Conservation (phyloP, 2,113 vertebrate genomes). For the Aramus guarauna region DNA sequence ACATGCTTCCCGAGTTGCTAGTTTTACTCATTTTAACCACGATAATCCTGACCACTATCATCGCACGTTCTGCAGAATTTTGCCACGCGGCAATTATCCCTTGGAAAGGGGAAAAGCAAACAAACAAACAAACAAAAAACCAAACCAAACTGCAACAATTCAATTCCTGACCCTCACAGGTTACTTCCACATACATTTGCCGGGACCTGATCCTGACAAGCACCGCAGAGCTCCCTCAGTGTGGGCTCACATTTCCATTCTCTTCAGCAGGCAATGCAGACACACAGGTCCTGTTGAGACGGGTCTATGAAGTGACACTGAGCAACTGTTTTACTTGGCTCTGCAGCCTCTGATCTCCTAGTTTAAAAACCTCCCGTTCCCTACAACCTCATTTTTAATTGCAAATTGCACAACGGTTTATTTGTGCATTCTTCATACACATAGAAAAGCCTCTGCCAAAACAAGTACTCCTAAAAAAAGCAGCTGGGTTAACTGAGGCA, state of each 20-base stretch:
- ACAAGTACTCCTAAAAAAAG: slow-evolving; percentile 57
- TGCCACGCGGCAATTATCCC: neutral
- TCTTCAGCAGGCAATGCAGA: neutral
- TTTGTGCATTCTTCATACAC: slow-evolving; percentile 26
- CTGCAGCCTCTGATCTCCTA: neutral
- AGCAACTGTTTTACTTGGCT: slow-evolving; percentile 13
- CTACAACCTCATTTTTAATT: slow-evolving; percentile 35
- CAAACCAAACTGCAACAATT: neutral
- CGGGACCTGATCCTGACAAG: neutral
- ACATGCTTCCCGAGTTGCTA: accelerated
- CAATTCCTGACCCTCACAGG: neutral
- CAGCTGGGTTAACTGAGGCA: slow-evolving; percentile 52
- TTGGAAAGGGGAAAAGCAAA: neutral
- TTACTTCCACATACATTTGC: neutral
- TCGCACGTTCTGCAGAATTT: neutral
- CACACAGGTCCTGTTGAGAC: neutral
- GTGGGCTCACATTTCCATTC: neutral
- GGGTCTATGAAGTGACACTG: neutral
- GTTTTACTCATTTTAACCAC: neutral
- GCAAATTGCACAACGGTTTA: slow-evolving; percentile 39
- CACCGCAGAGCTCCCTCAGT: neutral
- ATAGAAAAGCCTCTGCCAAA: slow-evolving; percentile 37
- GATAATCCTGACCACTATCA: neutral
- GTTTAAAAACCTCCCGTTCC: neutral
- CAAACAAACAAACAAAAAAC: neutral